Evolutionary conservation across 2,797 vertebrate genomes (phyloP).

Genomic region (Centroberyx gerrardi): DNA sequence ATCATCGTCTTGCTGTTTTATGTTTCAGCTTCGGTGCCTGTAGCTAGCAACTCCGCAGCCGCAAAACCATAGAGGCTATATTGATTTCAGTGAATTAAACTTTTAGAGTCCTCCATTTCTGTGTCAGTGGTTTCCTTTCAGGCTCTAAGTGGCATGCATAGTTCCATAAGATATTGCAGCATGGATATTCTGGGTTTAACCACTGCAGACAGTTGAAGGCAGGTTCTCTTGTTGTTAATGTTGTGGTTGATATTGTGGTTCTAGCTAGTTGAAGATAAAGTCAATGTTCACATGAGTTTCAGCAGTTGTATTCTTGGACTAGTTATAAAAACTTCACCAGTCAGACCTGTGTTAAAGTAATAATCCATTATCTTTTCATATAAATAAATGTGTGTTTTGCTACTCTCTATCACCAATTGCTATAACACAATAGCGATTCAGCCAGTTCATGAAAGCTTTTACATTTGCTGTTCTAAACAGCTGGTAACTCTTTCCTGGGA

Average conservation of each 20-base stretch:
- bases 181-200: slow-evolving; percentile 29
- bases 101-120: slow-evolving; percentile 37
- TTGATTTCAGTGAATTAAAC: slow-evolving; percentile 56
- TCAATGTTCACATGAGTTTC: neutral
- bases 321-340: neutral
- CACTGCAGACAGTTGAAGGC: slow-evolving; percentile 4
- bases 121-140: slow-evolving; percentile 39
- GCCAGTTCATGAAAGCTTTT: no score
- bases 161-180: neutral
- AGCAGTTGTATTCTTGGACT: neutral
- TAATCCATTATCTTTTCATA: no score
- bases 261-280: slow-evolving; percentile 1
- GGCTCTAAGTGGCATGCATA: slow-evolving; percentile 6
- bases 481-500: no score
- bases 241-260: neutral
- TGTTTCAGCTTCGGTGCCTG: slow-evolving; percentile 36
- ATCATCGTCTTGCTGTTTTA: slow-evolving; percentile 31
- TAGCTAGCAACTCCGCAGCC: slow-evolving; percentile 10
- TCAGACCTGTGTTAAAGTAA: neutral
- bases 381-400: no score
- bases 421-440: no score
- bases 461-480: no score
- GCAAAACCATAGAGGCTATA: slow-evolving; percentile 18
- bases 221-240: neutral
- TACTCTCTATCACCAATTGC: no score